Percentiles rank a stretch among this genome's conserved stretches.
These are phyloP conservation scores for Oophaga sylvatica DNA, from an alignment of 2,797 vertebrate genomes.

Conservation along the genomic window DNA sequence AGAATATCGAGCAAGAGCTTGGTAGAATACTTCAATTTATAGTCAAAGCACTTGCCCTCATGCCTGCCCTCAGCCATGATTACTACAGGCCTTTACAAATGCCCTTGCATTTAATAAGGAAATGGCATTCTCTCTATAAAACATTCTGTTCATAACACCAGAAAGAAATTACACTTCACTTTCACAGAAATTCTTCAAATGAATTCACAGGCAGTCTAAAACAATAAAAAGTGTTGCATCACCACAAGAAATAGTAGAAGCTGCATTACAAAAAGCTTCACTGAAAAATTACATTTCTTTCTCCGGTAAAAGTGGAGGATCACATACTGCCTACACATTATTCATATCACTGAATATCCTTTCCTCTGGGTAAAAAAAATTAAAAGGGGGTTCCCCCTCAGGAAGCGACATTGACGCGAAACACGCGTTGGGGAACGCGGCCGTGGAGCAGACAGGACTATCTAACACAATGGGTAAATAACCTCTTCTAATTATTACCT, in stretches of 20 bases:
- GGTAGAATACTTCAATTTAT: constrained; percentile 18
- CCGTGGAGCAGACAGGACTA: too few species aligned
- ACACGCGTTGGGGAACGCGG: too few species aligned
- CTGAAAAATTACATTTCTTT: neutral
- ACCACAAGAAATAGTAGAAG: neutral
- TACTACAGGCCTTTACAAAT: neutral
- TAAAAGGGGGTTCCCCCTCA: too few species aligned
- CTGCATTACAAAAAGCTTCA: neutral
- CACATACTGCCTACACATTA: too few species aligned
- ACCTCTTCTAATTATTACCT: too few species aligned
- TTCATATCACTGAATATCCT: too few species aligned
- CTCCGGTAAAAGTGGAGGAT: too few species aligned
- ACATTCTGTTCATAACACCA: neutral
- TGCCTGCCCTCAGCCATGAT: neutral
- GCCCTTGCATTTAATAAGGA: neutral
- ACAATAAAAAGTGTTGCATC: neutral
- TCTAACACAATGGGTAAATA: too few species aligned
- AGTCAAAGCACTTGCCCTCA: neutral
- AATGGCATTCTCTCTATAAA: neutral
- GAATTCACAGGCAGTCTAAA: neutral
- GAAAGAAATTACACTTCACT: neutral
- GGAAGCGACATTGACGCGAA: too few species aligned
- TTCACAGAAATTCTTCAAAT: neutral
- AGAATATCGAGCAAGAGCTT: constrained; percentile 16
- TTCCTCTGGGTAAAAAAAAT: too few species aligned